phyloP scores from a whole-genome alignment of 2,888 invertebrate species.

The Auanema sp. region DNA sequence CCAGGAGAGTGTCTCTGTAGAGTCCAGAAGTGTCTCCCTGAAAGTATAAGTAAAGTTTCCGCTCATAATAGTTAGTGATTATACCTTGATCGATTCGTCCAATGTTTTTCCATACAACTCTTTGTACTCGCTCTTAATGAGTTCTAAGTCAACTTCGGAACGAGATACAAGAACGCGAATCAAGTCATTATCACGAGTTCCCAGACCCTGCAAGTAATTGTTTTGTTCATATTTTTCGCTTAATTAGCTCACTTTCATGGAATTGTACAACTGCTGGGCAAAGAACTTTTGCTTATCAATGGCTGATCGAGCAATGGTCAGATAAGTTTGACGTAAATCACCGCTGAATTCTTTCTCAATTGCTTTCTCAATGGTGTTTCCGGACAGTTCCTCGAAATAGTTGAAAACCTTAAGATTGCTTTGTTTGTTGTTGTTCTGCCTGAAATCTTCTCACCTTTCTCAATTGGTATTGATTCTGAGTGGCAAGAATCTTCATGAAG shows the following conservation, averaged over 20 bases:
- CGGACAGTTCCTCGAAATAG: conserved; percentile 41
- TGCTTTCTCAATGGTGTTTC: conserved; percentile 44
- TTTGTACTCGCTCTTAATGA: conserved; percentile 80
- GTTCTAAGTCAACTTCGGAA: conserved; percentile 74
- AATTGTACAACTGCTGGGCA: conserved; percentile 53
- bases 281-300: conserved; percentile 57
- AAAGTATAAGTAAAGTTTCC: background rate
- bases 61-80: background rate
- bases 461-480: conserved; percentile 52
- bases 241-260: conserved; percentile 52
- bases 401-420: conserved; percentile 32
- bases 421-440: background rate
- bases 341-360: conserved; percentile 61
- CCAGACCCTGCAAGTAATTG: conserved; percentile 39
- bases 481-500: conserved; percentile 49
- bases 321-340: conserved; percentile 37
- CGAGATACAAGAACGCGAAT: conserved; percentile 57
- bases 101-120: conserved; percentile 46
- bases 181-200: conserved; percentile 52
- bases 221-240: background rate
- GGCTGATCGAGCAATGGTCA: conserved; percentile 40
- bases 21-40: conserved; percentile 40
- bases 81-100: conserved; percentile 33
- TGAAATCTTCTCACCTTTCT: conserved; percentile 30
- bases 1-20: conserved; percentile 61